Base-by-base conservation (phyloP, 2,797 vertebrate genomes). In the Simalia tracyae region DNA sequence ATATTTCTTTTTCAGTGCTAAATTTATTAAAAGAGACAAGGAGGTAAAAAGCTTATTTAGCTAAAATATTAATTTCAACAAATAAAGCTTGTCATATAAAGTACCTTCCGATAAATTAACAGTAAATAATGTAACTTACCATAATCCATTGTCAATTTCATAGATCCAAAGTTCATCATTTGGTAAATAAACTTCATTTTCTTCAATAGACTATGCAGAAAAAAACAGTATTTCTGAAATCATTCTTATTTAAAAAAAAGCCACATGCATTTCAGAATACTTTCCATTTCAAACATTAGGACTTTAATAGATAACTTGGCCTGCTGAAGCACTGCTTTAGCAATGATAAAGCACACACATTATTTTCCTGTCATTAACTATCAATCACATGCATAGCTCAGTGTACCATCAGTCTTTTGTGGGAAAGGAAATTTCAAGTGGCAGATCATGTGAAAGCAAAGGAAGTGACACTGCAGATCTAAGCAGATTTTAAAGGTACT, bases 141-240 rank as follows among this genome's bases (percentile, higher is more conserved):
- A 99, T 93, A 98, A 95, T 9, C 98, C 98, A 72, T 96, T 98
- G 84, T 99, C 98, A 93, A 98, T 97, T 95, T 99, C 98, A 94
- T 99, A 99, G 56, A 98, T 97, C 99, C 99, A 99, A 94, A 99
- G 98, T 97, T 99, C 99, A 96, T 99, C 98, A 89, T 98, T 98
- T 91, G 98, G 98, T 87, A 99, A 98, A 93, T 99, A 99, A 60
- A 99, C 98, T 97, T 99, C 99, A 96, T 98, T 98, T 94, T 98
- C 98, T 96, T 98, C 98, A 95, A 99, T 97, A 50, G 98, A 99
- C 99, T 99, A 95, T 56, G 5, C 95, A 89, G 90, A 95, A 63
- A 93, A 66, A 95, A 87, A 96, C 91, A 2, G 63, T 86, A 11
- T 22, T 93, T 96, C 15, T 64, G 7, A 28, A 76, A 57, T 81